phyloP scores from a whole-genome alignment of 2,797 vertebrate species.

The Rhinella marina region DNA sequence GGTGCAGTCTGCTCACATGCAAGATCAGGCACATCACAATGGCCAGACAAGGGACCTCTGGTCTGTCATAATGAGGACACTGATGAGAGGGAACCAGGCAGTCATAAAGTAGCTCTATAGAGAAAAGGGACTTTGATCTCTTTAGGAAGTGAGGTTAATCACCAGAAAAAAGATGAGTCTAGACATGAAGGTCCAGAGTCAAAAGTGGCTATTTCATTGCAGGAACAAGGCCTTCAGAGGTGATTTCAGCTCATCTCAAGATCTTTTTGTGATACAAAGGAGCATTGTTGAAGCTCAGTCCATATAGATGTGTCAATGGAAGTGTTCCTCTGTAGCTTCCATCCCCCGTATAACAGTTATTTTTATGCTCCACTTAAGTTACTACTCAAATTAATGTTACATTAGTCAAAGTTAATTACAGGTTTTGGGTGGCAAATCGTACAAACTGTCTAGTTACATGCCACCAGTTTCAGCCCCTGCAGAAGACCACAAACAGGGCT shows the following conservation, averaged over 20 bases:
- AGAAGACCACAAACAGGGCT: background rate
- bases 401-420: background rate
- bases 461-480: background rate
- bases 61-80: constrained; percentile 35
- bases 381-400: background rate
- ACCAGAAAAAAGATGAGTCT: constrained; percentile 43
- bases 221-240: background rate
- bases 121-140: constrained; percentile 50
- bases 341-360: background rate
- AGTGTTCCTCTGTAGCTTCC: background rate
- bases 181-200: constrained; percentile 14
- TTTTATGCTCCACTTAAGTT: too few relatives aligned
- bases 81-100: constrained; percentile 50
- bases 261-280: background rate
- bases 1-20: background rate
- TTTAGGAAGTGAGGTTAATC: constrained; percentile 32
- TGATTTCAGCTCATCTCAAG: background rate
- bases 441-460: background rate
- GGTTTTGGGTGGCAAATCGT: background rate
- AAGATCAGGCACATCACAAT: background rate
- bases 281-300: background rate
- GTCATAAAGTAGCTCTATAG: constrained; percentile 21
- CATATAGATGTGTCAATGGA: background rate
- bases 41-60: constrained; percentile 23
- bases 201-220: background rate